phyloP scores from a whole-genome alignment of 2,888 invertebrate genomes.

The Cosmorhoe ocellata region DNA sequence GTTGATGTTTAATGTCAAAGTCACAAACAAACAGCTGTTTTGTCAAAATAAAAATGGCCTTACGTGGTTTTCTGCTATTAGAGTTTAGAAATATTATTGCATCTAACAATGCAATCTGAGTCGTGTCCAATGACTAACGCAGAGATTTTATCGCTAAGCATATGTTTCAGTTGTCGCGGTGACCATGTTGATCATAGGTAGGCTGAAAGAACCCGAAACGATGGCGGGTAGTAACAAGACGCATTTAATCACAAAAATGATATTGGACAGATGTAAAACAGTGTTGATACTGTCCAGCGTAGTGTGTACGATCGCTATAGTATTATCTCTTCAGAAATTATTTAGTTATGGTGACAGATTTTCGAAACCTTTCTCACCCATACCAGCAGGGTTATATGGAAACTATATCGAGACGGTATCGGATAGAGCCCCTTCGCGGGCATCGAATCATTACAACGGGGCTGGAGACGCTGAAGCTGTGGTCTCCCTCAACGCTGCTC shows the following conservation, averaged over 20 bases:
- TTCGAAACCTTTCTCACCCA: slow-evolving; percentile 68
- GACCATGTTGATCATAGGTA: slow-evolving; percentile 74
- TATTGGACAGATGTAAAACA: slow-evolving; percentile 70
- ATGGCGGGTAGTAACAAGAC: slow-evolving; percentile 61
- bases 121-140: slow-evolving; percentile 48
- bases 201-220: slow-evolving; percentile 51
- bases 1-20: slow-evolving; percentile 11
- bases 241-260: slow-evolving; percentile 64
- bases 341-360: slow-evolving; percentile 65
- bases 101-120: slow-evolving; percentile 67
- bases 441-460: slow-evolving; percentile 47
- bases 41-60: slow-evolving; percentile 48
- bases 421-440: slow-evolving; percentile 42
- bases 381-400: slow-evolving; percentile 69
- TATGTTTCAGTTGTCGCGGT: slow-evolving; percentile 42
- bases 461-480: slow-evolving; percentile 87
- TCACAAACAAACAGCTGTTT: slow-evolving; percentile 25
- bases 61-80: slow-evolving; percentile 75
- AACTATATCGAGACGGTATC: slow-evolving; percentile 63
- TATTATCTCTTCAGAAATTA: slow-evolving; percentile 68
- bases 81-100: slow-evolving; percentile 57
- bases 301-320: slow-evolving; percentile 68
- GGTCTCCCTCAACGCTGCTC: slow-evolving; percentile 91
- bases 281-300: slow-evolving; percentile 70
- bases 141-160: slow-evolving; percentile 51